A percentile compares a stretch with the other conserved stretches of the same genome.
These are phyloP conservation scores for Argentina silus DNA, from an alignment of 2,797 vertebrate genomes.

Conservation along the genomic window DNA sequence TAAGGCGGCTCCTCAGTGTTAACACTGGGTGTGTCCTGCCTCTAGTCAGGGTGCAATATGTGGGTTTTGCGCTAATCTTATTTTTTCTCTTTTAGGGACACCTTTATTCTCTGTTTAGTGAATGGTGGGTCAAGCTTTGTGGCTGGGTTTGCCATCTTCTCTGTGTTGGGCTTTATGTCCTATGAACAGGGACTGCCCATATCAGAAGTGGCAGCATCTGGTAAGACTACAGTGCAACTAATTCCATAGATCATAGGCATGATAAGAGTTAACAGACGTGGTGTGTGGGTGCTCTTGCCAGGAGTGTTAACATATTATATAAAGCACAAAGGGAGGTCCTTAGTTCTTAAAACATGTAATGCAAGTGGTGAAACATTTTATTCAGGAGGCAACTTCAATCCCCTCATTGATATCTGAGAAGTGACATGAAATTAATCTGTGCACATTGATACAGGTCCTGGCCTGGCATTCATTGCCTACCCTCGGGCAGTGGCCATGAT, in stretches of 20 bases:
- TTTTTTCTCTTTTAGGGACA: conserved; percentile 61
- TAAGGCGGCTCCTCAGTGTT: no score
- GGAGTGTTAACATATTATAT: no score
- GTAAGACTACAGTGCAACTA: conserved; percentile 52
- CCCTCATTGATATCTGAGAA: background rate
- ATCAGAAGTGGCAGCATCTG: conserved; percentile 72
- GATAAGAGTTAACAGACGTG: no score
- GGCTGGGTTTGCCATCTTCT: conserved; percentile 76
- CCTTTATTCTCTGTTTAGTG: conserved; percentile 73
- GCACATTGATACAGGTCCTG: no score
- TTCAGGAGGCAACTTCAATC: no score
- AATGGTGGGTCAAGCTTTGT: conserved; percentile 73
- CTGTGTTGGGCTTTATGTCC: conserved; percentile 75
- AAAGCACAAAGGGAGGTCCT: no score
- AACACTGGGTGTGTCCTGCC: no score
- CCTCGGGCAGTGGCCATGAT: conserved; percentile 76
- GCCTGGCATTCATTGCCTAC: conserved; percentile 72
- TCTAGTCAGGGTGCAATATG: background rate
- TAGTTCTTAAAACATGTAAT: no score
- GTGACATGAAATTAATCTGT: no score
- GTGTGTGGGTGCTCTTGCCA: no score
- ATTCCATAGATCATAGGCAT: no score
- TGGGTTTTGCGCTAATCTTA: background rate
- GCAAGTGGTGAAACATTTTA: no score
- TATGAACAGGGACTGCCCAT: conserved; percentile 74